These are phyloP conservation scores for Pithys albifrons DNA, from an alignment of 2,113 vertebrate species.

Conservation along the genomic window DNA sequence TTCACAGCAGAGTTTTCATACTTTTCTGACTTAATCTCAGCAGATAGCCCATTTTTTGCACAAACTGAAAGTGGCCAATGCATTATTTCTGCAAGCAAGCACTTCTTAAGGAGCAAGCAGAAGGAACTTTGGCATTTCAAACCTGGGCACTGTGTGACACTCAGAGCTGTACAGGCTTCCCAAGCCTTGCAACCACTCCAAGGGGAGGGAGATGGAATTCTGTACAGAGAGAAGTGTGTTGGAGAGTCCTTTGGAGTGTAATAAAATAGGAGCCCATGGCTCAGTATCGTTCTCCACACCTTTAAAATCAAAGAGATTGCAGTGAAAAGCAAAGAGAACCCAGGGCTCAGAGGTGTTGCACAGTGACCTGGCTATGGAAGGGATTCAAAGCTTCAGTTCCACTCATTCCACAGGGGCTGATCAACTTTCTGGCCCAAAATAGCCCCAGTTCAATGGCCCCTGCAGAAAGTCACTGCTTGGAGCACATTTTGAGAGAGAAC, in stretches of 20 bases:
- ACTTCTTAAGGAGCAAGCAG: background rate
- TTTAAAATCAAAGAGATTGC: slow-evolving; percentile 25
- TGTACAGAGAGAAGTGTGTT: background rate
- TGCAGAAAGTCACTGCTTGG: background rate
- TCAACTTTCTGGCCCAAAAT: background rate
- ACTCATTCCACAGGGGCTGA: background rate
- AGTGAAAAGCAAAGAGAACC: background rate
- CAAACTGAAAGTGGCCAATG: background rate
- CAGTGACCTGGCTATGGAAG: background rate
- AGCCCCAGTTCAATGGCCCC: background rate
- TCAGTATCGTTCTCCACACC: background rate
- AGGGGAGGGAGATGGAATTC: background rate
- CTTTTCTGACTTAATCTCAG: background rate
- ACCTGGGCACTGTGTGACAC: background rate
- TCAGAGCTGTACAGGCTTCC: background rate
- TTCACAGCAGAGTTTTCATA: background rate
- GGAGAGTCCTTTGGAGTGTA: background rate
- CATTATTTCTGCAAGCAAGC: background rate
- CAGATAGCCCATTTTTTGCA: background rate
- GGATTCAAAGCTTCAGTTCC: background rate
- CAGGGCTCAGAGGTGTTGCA: background rate
- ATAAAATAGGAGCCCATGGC: background rate
- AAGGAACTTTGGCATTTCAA: background rate
- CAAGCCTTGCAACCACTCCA: background rate
- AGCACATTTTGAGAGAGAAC: background rate